phyloP scores from a whole-genome alignment of 2,113 vertebrate species.

The Chlamydotis undulata region DNA sequence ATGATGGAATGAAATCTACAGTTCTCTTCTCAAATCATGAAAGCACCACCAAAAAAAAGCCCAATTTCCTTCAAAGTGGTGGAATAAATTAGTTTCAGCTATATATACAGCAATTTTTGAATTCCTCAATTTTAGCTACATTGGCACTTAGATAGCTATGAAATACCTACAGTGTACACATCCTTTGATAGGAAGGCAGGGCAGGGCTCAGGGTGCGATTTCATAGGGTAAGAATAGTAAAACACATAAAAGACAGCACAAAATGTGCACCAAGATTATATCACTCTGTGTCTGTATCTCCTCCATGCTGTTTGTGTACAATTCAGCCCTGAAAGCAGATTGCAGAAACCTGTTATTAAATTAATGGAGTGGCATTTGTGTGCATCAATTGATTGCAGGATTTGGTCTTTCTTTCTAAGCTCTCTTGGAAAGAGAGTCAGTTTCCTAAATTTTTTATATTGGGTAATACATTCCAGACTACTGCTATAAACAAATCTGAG shows the following conservation, averaged over 20 bases:
- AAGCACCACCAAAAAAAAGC: background rate
- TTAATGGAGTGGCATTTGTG: constrained; percentile 44
- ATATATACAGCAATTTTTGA: background rate
- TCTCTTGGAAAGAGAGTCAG: background rate
- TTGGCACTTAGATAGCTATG: background rate
- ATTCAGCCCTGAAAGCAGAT: constrained; percentile 15
- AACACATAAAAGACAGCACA: constrained; percentile 5
- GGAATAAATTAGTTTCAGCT: background rate
- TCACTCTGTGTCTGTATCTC: constrained; percentile 5
- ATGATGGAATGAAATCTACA: background rate
- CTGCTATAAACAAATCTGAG: background rate
- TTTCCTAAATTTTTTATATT: background rate
- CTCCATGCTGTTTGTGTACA: background rate
- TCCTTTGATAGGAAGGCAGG: background rate
- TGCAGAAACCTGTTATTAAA: constrained; percentile 46
- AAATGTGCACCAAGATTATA: background rate
- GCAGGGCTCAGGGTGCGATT: background rate
- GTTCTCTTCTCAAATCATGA: constrained; percentile 9
- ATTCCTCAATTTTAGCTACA: background rate
- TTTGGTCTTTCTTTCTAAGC: constrained; percentile 37
- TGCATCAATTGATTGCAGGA: constrained; percentile 52
- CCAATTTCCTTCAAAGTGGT: background rate
- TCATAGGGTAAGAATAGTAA: background rate
- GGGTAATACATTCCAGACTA: background rate
- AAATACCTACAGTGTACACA: background rate